Percentiles rank a stretch among this genome's conserved stretches.
phyloP scores from a whole-genome alignment of 2,113 vertebrate genomes.

The Mustelus asterias region DNA sequence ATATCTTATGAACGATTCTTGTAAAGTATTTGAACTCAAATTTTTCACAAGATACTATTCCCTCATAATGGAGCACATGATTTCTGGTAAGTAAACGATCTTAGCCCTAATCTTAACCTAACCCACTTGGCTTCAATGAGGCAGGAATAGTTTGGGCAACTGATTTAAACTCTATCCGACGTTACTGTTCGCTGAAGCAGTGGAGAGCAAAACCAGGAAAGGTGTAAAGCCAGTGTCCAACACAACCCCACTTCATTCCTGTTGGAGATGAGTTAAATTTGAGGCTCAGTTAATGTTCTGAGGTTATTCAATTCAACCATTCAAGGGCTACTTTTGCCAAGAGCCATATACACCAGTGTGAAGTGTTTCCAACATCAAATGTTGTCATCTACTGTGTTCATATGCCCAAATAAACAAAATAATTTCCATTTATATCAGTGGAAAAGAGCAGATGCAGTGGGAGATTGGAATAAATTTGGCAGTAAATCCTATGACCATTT shows the following conservation, averaged over 20 bases:
- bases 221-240: not conserved
- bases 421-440: constrained; percentile 2
- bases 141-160: no score
- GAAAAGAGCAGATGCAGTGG: constrained; percentile 12
- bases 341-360: not conserved
- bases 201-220: not conserved
- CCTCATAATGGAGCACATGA: not conserved
- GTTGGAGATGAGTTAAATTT: not conserved
- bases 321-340: not conserved
- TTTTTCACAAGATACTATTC: not conserved
- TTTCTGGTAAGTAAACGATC: not conserved
- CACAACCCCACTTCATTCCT: not conserved
- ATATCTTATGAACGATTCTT: not conserved
- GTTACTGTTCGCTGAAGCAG: not conserved
- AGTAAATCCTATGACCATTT: not conserved
- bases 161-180: not conserved
- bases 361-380: not conserved
- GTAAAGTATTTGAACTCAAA: not conserved
- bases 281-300: not conserved
- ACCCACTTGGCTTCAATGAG: not conserved
- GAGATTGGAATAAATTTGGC: not conserved
- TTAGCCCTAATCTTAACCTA: not conserved
- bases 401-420: constrained; percentile 26
- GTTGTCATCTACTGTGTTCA: constrained; percentile 6
- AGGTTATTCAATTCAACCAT: not conserved